phyloP scores from a whole-genome alignment of 2,113 vertebrate species.

The Hippocampus zosterae region DNA sequence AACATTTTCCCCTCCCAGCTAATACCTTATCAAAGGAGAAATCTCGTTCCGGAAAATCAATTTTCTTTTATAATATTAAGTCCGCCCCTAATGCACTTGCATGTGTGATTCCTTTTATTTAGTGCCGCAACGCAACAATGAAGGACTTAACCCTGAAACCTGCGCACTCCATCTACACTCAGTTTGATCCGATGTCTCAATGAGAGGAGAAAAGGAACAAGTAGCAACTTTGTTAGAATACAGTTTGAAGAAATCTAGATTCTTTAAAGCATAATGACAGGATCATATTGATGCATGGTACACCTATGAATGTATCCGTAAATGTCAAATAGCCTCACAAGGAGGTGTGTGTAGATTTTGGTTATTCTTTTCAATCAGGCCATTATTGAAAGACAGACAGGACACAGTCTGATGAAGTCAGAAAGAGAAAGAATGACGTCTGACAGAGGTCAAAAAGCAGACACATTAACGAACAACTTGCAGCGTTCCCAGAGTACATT shows the following conservation, averaged over 20 bases:
- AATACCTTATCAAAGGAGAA: conserved; percentile 80
- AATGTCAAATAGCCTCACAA: not conserved
- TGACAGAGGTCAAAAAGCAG: conserved; percentile 21
- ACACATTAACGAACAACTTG: conserved; percentile 11
- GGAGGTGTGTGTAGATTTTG: conserved; percentile 15
- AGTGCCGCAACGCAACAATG: conserved; percentile 53
- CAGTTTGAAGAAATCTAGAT: not conserved
- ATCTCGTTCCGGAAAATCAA: conserved; percentile 81
- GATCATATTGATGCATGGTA: not conserved
- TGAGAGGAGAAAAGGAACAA: not conserved
- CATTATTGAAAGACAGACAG: conserved; percentile 21
- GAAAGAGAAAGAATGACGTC: conserved; percentile 16
- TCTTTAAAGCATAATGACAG: not conserved
- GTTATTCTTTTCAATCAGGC: conserved; percentile 13
- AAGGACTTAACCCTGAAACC: conserved; percentile 66
- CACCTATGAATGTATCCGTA: not conserved
- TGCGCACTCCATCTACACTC: conserved; percentile 45
- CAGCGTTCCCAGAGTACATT: conserved; percentile 20
- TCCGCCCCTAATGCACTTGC: conserved; percentile 70
- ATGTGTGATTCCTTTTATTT: conserved; percentile 63
- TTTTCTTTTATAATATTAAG: conserved; percentile 80
- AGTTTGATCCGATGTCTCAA: conserved; percentile 54
- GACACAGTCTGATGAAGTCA: conserved; percentile 10
- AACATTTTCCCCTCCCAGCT: conserved; percentile 74
- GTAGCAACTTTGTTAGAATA: conserved; percentile 1